These are phyloP conservation scores for Lerista edwardsae DNA, from an alignment of 2,797 vertebrate genomes.

Conservation along the genomic window DNA sequence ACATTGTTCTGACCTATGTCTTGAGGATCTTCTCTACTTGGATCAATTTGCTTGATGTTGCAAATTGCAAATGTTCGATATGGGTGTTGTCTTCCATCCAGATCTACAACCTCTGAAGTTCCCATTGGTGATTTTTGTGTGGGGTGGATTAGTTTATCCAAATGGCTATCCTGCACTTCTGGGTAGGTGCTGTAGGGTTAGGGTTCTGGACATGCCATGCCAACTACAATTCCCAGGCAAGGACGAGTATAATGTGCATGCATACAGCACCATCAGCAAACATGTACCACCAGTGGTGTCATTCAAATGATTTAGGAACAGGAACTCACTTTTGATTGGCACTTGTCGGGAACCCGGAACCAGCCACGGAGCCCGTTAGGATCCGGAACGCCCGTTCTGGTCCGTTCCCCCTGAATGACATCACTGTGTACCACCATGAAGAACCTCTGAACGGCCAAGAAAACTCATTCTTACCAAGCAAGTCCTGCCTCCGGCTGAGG, in stretches of 20 bases:
- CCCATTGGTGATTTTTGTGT: not conserved
- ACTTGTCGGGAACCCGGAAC: too few relatives aligned
- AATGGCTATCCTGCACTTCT: not conserved
- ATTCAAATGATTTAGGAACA: too few relatives aligned
- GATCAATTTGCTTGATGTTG: not conserved
- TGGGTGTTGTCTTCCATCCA: not conserved
- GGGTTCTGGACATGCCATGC: not conserved
- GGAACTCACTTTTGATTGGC: too few relatives aligned
- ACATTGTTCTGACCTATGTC: not conserved
- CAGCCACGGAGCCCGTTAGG: too few relatives aligned
- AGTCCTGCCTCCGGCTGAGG: not conserved
- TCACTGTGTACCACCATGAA: too few relatives aligned
- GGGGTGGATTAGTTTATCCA: not conserved
- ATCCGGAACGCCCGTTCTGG: too few relatives aligned
- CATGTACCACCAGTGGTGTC: too few relatives aligned
- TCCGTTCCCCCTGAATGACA: too few relatives aligned
- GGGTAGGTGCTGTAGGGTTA: not conserved
- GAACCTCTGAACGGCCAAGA: not conserved
- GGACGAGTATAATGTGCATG: too few relatives aligned
- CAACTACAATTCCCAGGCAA: not conserved
- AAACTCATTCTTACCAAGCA: not conserved
- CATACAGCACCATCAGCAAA: not conserved
- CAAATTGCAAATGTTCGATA: not conserved
- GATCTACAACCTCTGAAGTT: not conserved
- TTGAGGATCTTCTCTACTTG: not conserved